Base-by-base conservation (phyloP, 2,113 vertebrate species). In the Balaeniceps rex region DNA sequence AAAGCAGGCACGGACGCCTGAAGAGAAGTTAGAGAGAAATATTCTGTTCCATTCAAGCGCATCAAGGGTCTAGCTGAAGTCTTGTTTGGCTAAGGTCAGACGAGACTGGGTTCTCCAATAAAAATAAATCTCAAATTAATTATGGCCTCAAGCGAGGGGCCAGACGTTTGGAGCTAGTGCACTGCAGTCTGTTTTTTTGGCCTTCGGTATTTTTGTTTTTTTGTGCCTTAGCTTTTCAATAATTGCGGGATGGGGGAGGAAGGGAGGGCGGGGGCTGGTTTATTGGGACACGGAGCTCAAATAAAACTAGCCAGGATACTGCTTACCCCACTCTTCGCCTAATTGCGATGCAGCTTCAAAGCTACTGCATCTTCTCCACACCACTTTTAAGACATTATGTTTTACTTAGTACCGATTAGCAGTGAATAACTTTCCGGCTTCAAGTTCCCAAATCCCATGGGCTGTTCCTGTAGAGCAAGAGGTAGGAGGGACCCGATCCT, bases 41-140 rank as follows among this genome's bases (percentile, higher is more conserved):
- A 98, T 98, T 98, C 98, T 97, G 95, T 98, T 98, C 98, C 98
- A 98, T 99, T 99, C 98, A 98, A 98, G 99, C 98, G 98, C 98
- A 99, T 99, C 99, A 98, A 98, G 98, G 98, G 98, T 98, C 98
- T 98, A 95, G 98, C 98, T 98, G 99, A 97, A 98, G 99, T 98
- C 99, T 99, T 99, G 99, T 99, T 99, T 99, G 98, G 98, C 99
- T 99, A 99, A 99, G 99, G 99, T 99, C 99, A 99, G 98, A 98
- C 98, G 99, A 99, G 99, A 99, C 99, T 98, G 97, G 98, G 98
- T 98, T 99, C 99, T 99, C 99, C 99, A 99, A 99, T 99, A 99
- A 99, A 99, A 99, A 99, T 99, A 99, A 99, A 99, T 99, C 99
- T 99, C 99, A 99, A 99, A 99, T 99, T 99, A 99, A 99, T 99